These are phyloP conservation scores for Ophion ellenae DNA, from an alignment of 2,888 invertebrate genomes.

Conservation along the genomic window DNA sequence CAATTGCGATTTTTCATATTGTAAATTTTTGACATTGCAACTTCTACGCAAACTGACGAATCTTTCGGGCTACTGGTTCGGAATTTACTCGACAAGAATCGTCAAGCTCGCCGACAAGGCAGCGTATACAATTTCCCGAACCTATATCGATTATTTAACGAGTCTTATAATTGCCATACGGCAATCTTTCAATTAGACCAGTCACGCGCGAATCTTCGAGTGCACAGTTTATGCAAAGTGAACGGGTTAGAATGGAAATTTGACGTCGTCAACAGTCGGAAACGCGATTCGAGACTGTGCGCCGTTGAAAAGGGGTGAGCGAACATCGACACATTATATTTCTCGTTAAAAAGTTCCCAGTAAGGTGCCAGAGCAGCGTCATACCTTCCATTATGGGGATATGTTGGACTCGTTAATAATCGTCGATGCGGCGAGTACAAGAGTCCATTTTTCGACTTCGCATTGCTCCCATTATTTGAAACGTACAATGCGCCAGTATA, in stretches of 20 bases:
- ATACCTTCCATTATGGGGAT: too few species aligned
- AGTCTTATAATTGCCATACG: neutral
- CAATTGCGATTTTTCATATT: neutral
- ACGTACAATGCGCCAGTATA: too few species aligned
- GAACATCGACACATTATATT: neutral
- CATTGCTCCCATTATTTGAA: too few species aligned
- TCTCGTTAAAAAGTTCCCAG: neutral
- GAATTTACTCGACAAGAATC: neutral
- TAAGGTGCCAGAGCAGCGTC: neutral
- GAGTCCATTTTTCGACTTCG: too few species aligned
- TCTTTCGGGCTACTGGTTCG: neutral
- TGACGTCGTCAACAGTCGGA: neutral
- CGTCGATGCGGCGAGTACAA: too few species aligned
- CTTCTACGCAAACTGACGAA: neutral
- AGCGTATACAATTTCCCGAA: neutral
- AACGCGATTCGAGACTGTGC: neutral
- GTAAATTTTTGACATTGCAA: neutral
- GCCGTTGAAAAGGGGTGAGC: neutral
- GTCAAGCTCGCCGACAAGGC: neutral
- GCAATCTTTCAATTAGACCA: neutral
- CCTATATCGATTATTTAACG: neutral
- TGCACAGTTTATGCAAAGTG: neutral
- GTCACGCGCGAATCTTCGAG: neutral
- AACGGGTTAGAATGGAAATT: too few species aligned
- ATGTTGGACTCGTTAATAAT: too few species aligned